These are phyloP conservation scores for Rhadina sibilatrix DNA, from an alignment of 2,113 vertebrate genomes.

Conservation along the genomic window DNA sequence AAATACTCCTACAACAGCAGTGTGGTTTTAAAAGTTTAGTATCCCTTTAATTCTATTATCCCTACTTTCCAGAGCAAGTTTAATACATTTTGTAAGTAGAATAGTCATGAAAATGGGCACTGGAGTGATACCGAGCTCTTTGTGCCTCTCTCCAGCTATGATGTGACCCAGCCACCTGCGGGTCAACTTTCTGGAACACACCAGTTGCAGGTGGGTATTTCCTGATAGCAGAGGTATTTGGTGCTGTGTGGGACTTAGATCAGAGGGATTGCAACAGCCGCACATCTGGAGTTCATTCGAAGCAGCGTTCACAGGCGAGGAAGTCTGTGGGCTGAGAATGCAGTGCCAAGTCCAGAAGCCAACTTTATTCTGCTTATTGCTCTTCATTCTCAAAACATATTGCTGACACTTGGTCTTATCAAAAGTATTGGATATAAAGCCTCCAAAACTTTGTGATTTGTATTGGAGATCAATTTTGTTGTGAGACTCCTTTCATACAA, in stretches of 20 bases:
- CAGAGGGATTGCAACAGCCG: background rate
- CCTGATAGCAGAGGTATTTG: background rate
- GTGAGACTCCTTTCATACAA: background rate
- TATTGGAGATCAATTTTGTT: background rate
- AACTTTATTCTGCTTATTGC: background rate
- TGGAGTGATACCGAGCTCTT: rapidly evolving
- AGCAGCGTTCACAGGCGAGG: background rate
- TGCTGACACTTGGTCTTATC: background rate
- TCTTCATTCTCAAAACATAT: background rate
- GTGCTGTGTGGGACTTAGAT: background rate
- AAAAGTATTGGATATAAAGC: background rate
- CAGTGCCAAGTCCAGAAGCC: background rate
- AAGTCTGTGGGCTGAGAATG: background rate
- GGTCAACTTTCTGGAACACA: background rate
- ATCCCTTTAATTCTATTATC: background rate
- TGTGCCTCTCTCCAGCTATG: background rate
- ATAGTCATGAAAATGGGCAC: background rate
- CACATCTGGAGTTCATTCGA: background rate
- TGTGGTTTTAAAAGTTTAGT: background rate
- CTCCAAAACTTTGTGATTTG: background rate
- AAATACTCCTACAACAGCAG: background rate
- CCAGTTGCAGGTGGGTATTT: background rate
- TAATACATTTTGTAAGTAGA: background rate
- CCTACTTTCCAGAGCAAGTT: background rate
- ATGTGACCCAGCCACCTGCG: background rate